Percentiles rank a stretch among this genome's conserved stretches.
These are phyloP conservation scores for Brachypterus glaber DNA, from an alignment of 2,888 invertebrate species.

Conservation along the genomic window DNA sequence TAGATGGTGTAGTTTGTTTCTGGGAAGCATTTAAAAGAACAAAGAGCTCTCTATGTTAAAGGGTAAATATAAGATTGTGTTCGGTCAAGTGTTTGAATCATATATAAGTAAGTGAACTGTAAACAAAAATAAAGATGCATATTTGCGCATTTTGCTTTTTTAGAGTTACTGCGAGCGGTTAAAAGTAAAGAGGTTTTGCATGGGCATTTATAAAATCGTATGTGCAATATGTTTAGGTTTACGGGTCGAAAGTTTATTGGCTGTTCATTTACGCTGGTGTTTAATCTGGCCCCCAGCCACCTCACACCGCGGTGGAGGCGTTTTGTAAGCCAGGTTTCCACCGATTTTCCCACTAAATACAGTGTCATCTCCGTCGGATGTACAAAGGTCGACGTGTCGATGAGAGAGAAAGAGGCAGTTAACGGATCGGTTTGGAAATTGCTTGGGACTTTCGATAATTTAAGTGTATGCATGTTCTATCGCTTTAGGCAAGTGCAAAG, in stretches of 20 bases:
- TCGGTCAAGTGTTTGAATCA: no score
- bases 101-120: no score
- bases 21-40: no score
- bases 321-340: slow-evolving; percentile 24
- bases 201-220: slow-evolving; percentile 22
- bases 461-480: slow-evolving; percentile 38
- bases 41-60: no score
- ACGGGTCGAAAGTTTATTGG: slow-evolving; percentile 33
- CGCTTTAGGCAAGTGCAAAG: slow-evolving; percentile 35
- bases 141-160: no score
- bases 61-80: no score
- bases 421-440: slow-evolving; percentile 27
- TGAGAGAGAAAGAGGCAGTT: slow-evolving; percentile 23
- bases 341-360: no score
- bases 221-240: slow-evolving; percentile 26
- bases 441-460: slow-evolving; percentile 35
- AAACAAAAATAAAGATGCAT: no score
- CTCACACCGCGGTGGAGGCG: slow-evolving; percentile 22
- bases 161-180: no score
- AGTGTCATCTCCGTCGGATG: slow-evolving; percentile 22
- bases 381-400: background rate
- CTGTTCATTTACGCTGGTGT: slow-evolving; percentile 38
- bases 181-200: slow-evolving; percentile 1
- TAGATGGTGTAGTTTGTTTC: no score
- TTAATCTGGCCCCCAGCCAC: slow-evolving; percentile 32